phyloP scores from a whole-genome alignment of 2,113 vertebrate species.

The Phaethornis superciliosus region DNA sequence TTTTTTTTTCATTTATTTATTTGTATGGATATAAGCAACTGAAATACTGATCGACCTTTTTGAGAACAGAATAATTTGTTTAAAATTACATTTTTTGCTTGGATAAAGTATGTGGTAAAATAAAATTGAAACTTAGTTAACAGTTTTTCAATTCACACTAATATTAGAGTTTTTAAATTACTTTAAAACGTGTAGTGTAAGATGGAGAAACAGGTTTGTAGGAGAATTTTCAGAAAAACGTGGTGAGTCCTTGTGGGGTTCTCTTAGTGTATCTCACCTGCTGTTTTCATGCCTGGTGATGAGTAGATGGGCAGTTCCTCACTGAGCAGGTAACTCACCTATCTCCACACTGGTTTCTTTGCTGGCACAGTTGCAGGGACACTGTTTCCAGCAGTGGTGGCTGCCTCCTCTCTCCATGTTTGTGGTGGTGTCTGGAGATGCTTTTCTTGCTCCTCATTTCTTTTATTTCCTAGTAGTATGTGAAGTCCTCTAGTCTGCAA shows the following conservation, averaged over 20 bases:
- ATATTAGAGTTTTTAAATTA: not conserved
- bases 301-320: not conserved
- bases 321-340: not conserved
- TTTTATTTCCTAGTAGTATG: not conserved
- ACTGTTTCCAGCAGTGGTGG: not conserved
- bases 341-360: not conserved
- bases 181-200: not conserved
- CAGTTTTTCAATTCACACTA: not conserved
- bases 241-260: not conserved
- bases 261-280: not conserved
- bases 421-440: not conserved
- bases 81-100: not conserved
- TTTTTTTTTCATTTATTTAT: not conserved
- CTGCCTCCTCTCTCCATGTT: not conserved
- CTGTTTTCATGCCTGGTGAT: not conserved
- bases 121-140: not conserved
- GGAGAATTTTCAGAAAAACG: not conserved
- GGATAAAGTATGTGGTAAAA: not conserved
- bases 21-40: not conserved
- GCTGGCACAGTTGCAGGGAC: not conserved
- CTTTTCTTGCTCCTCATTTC: not conserved
- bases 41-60: not conserved
- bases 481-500: not conserved
- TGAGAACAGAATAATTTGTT: not conserved
- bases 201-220: not conserved